phyloP scores from a whole-genome alignment of 2,113 vertebrate genomes.

The Columbina picui region DNA sequence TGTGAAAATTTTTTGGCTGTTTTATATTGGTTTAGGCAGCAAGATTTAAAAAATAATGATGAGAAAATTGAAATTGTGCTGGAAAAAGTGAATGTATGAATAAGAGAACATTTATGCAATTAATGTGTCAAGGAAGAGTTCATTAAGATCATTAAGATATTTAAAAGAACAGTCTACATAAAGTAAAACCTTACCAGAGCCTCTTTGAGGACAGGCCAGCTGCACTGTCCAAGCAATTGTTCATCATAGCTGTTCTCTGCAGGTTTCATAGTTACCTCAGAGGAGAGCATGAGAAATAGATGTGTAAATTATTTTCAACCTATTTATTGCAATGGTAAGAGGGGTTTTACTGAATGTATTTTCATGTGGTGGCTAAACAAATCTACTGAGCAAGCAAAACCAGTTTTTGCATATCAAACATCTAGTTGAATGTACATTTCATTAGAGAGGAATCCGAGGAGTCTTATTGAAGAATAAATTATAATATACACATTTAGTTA shows the following conservation, averaged over 20 bases:
- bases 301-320: background rate
- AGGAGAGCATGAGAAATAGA: fast-evolving
- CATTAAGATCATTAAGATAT: background rate
- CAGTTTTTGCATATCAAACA: background rate
- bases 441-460: background rate
- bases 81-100: background rate
- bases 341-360: background rate
- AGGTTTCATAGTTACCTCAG: fast-evolving
- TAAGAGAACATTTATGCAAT: background rate
- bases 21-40: background rate
- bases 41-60: background rate
- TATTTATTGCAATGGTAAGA: background rate
- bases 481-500: background rate
- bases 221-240: background rate
- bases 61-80: background rate
- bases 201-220: background rate
- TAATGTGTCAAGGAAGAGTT: background rate
- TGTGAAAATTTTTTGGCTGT: background rate
- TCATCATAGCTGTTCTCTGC: fast-evolving
- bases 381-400: background rate
- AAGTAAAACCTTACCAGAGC: background rate
- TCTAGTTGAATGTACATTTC: background rate
- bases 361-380: background rate
- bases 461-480: background rate
- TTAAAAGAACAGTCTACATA: background rate